A percentile compares a stretch with the other conserved stretches of the same genome.
Conservation (phyloP, 2,797 vertebrate species). For the Apogon talboti region DNA sequence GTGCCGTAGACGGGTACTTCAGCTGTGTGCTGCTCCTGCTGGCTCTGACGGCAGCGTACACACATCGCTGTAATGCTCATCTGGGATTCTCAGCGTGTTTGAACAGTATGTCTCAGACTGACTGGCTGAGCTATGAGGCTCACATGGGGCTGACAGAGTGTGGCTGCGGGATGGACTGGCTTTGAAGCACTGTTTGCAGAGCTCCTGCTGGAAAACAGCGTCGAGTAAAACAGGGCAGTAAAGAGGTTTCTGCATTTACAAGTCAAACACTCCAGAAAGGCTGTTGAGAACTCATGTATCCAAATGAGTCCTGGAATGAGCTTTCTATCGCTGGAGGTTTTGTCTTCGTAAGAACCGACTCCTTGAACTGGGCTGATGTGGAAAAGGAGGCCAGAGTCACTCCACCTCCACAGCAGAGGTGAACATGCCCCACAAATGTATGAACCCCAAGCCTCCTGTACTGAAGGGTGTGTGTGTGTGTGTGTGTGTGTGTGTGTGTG, state of each 20-base stretch:
- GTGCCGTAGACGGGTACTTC: no score
- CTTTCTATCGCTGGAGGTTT: not conserved
- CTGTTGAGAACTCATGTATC: conserved; percentile 6
- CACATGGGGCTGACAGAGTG: not conserved
- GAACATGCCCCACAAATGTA: no score
- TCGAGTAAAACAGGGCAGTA: not conserved
- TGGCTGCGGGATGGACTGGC: conserved; percentile 3
- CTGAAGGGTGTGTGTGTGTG: no score
- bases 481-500: no score
- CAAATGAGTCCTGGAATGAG: not conserved
- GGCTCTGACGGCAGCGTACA: no score
- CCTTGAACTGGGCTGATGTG: conserved; percentile 60
- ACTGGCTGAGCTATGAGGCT: conserved; percentile 14
- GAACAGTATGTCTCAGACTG: conserved; percentile 11
- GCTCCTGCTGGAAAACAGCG: conserved; percentile 3
- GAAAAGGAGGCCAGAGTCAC: no score
- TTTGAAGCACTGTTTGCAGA: conserved; percentile 12
- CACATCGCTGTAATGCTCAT: not conserved
- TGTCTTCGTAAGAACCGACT: conserved; percentile 43
- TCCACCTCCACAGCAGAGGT: no score
- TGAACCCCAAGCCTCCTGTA: no score
- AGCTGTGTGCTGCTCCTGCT: no score
- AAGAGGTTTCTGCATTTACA: conserved; percentile 8
- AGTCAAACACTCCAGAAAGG: conserved; percentile 1
- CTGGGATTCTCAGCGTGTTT: conserved; percentile 16